Conservation (phyloP, 2,888 invertebrate species). For the Syrista parreyssii region DNA sequence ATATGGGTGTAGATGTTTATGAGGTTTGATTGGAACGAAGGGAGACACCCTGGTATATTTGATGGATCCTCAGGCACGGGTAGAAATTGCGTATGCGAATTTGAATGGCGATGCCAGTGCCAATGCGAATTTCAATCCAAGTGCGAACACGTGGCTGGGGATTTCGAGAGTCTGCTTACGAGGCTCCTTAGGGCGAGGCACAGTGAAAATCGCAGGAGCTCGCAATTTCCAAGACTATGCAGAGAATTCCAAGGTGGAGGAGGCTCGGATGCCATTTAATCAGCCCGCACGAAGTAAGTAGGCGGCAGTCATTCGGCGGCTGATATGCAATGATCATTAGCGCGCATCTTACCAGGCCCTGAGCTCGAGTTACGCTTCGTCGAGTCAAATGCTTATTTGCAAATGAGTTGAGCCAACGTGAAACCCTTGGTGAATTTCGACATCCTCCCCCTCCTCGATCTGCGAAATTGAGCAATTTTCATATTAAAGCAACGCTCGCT, state of each 20-base stretch:
- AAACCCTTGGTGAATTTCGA: constrained; percentile 5
- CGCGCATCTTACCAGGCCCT: background rate
- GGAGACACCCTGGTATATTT: background rate
- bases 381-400: constrained; percentile 11
- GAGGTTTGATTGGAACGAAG: background rate
- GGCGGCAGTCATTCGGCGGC: constrained; percentile 5
- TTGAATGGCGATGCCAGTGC: too few relatives aligned
- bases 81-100: background rate
- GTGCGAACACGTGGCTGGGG: background rate
- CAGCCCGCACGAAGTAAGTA: constrained; percentile 23
- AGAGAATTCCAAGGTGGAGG: constrained; percentile 5
- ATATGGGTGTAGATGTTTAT: background rate
- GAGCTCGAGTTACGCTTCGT: background rate
- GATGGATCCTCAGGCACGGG: background rate
- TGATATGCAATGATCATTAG: constrained; percentile 10
- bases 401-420: constrained; percentile 9
- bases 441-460: constrained; percentile 17
- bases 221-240: background rate
- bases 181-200: background rate
- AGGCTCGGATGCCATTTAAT: constrained; percentile 21
- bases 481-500: constrained; percentile 43
- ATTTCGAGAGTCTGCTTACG: background rate
- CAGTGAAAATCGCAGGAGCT: background rate
- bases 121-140: background rate
- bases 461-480: constrained; percentile 43